phyloP scores from a whole-genome alignment of 2,797 vertebrate species.

The Melanitta fusca region DNA sequence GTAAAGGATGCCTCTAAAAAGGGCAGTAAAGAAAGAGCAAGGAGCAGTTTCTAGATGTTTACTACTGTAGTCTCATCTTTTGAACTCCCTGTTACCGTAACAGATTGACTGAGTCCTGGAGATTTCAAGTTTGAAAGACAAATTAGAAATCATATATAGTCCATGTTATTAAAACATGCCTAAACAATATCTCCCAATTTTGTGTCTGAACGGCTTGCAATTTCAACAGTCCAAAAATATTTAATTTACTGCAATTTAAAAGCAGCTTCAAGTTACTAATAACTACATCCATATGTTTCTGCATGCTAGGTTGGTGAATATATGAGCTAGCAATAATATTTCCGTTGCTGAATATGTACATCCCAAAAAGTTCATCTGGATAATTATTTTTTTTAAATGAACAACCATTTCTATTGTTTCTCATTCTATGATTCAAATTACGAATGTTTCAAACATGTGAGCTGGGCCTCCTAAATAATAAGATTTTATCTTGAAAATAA shows the following conservation, averaged over 20 bases:
- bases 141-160: not conserved
- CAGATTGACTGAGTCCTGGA: not conserved
- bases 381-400: not conserved
- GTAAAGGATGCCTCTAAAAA: not conserved
- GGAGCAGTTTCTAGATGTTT: not conserved
- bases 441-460: not conserved
- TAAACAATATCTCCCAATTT: not conserved
- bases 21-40: not conserved
- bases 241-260: slow-evolving; percentile 8
- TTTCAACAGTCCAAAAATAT: not conserved
- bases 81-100: not conserved
- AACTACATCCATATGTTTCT: slow-evolving; percentile 12
- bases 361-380: not conserved
- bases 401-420: not conserved
- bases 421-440: not conserved
- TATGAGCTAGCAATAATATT: not conserved
- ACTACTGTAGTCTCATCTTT: not conserved
- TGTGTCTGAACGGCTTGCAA: not conserved
- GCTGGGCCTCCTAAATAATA: not conserved
- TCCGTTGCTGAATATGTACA: not conserved
- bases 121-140: not conserved
- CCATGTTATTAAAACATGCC: not conserved
- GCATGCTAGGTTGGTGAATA: not conserved
- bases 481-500: not conserved
- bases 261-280: not conserved